Percentiles rank a stretch among this genome's conserved stretches.
phyloP scores from a whole-genome alignment of 2,888 invertebrate genomes.

The Synergus laeviventris region DNA sequence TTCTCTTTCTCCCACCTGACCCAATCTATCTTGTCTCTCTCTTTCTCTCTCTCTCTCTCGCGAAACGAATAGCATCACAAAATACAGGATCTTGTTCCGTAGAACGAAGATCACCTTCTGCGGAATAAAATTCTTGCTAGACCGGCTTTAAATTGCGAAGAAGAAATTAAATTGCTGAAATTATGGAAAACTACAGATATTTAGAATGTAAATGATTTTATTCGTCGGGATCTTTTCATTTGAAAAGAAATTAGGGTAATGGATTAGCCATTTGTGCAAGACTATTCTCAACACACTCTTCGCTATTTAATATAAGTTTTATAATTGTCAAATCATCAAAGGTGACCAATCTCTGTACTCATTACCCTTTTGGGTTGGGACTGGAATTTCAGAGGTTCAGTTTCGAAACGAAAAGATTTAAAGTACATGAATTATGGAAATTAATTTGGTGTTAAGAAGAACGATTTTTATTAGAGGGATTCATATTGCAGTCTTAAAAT shows the following conservation, averaged over 20 bases:
- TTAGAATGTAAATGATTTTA: too few species aligned
- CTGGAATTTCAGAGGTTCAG: too few species aligned
- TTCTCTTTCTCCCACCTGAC: constrained; percentile 41
- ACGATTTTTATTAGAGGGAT: not conserved
- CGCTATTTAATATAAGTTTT: too few species aligned
- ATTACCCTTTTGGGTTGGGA: too few species aligned
- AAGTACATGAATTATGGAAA: too few species aligned
- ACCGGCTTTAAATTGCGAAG: constrained; percentile 19
- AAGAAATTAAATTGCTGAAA: not conserved
- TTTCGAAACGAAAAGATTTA: too few species aligned
- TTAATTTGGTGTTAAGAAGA: not conserved
- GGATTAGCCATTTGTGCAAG: too few species aligned
- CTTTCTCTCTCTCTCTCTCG: constrained; percentile 41
- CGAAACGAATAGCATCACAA: constrained; percentile 20
- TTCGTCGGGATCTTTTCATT: too few species aligned
- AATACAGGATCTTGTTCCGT: constrained; percentile 24
- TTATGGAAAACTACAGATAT: not conserved
- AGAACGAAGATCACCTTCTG: constrained; percentile 30
- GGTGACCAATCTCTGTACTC: too few species aligned
- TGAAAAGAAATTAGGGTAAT: too few species aligned
- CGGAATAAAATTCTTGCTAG: constrained; percentile 13
- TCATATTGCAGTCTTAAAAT: not conserved
- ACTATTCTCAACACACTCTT: too few species aligned
- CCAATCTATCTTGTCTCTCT: constrained; percentile 35
- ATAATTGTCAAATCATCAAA: too few species aligned